phyloP scores from a whole-genome alignment of 2,113 vertebrate genomes.

The Jaculus jaculus region DNA sequence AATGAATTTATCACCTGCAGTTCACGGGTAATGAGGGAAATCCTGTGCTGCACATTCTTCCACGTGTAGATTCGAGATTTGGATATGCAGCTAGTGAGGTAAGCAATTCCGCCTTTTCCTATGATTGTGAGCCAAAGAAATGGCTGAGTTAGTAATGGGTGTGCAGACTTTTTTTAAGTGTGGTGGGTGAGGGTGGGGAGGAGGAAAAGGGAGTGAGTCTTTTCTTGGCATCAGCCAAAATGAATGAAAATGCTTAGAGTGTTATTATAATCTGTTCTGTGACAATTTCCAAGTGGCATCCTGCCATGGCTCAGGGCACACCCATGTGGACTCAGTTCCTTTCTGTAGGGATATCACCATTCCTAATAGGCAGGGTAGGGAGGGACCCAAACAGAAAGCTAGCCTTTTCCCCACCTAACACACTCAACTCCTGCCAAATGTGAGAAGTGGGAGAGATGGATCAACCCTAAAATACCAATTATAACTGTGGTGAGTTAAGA shows the following conservation, averaged over 20 bases:
- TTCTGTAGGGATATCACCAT: neutral
- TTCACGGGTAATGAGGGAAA: slow-evolving; percentile 65
- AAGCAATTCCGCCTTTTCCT: slow-evolving; percentile 70
- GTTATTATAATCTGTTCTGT: slow-evolving; percentile 57
- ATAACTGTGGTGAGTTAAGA: neutral
- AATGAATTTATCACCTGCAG: slow-evolving; percentile 46
- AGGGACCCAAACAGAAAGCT: slow-evolving; percentile 18
- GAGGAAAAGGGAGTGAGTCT: slow-evolving; percentile 46
- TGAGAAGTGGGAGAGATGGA: neutral
- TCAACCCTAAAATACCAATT: neutral
- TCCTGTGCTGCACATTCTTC: slow-evolving; percentile 65
- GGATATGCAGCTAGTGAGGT: slow-evolving; percentile 52
- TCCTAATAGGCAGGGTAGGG: slow-evolving; percentile 35
- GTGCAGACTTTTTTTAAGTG: neutral
- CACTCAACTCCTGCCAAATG: neutral
- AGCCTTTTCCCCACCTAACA: neutral
- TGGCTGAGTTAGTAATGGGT: slow-evolving; percentile 55
- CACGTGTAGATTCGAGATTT: slow-evolving; percentile 48
- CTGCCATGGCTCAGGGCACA: slow-evolving; percentile 60
- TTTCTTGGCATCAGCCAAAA: slow-evolving; percentile 61
- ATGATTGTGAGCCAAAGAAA: slow-evolving; percentile 63
- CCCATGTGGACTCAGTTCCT: slow-evolving; percentile 28
- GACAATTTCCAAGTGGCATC: slow-evolving; percentile 65
- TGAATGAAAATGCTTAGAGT: slow-evolving; percentile 69
- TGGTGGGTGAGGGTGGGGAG: slow-evolving; percentile 21